Evolutionary conservation across 1,140 invertebrate genomes (phyloP), one percentile per base, ranked within the genome.

Genomic region (Cydia splendana): DNA sequence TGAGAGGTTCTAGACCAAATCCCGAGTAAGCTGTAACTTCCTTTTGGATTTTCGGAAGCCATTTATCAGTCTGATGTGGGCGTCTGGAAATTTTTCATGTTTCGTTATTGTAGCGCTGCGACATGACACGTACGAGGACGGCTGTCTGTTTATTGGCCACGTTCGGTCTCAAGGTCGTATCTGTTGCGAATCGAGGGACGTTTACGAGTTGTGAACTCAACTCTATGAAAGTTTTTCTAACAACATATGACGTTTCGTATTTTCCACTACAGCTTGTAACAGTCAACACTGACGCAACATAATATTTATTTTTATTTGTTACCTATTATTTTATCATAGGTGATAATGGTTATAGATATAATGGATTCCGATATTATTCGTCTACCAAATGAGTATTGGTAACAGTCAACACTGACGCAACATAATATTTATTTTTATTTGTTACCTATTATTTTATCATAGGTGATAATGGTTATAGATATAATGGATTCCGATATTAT

Each of bases 21-120:
- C 94, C 93, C 92, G 85, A 93, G 91, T 95, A 94, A 95, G 94
- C 94, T 94, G 94, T 94, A 94, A 93, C 94, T 95, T 95, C 94
- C 94, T 95, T 94, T 94, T 93, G 93, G 93, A 94, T 94, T 94
- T 94, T 94, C 94, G 94, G 94, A 94, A 94, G 94, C 94, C 94
- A 94, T 95, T 94, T 94, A 94, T 94, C 94, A 94, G 94, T 94
- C 90, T 93, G 91, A 93, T 93, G 92, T 90, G 91, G 80, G 88
- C 88, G 91, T 91, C 91, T 93, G 89, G 89, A 93, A 91, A 93
- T 93, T 93, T 93, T 93, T 93, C 91, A 91, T 93, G 91, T 93
- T 92, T 91, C 88, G 90, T 91, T 91, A 92, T 93, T 92, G 89
- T 89, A 84, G 81, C 80, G 83, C 77, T 81, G 78, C 81, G 84